Evolutionary conservation across 2,888 invertebrate species (phyloP).

Genomic region (Polietes domitor): DNA sequence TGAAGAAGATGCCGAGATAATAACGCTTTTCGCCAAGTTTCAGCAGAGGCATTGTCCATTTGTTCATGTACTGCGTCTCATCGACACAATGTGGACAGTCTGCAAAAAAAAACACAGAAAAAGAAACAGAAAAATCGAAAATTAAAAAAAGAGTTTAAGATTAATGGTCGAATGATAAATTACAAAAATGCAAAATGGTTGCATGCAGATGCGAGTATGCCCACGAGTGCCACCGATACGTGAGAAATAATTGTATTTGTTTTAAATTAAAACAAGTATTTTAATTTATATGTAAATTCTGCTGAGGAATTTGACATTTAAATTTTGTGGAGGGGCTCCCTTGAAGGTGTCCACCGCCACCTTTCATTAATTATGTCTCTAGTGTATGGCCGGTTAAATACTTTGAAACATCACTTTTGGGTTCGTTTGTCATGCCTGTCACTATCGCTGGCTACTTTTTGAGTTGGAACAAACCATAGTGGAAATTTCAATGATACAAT

Average conservation of each 20-base stretch:
- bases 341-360: neutral
- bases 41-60: constrained; percentile 95
- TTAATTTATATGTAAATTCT: neutral
- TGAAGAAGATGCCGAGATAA: constrained; percentile 95
- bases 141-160: constrained; percentile 17
- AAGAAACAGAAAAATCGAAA: neutral
- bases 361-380: neutral
- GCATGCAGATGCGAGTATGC: neutral
- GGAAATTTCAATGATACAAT: neutral
- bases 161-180: constrained; percentile 6
- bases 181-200: neutral
- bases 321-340: neutral
- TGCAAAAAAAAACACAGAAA: constrained; percentile 75
- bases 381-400: neutral
- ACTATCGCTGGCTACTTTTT: neutral
- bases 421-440: neutral
- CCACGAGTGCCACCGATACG: neutral
- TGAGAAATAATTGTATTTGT: neutral
- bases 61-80: constrained; percentile 87
- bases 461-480: too few relatives aligned
- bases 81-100: constrained; percentile 92
- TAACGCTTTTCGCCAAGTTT: constrained; percentile 94
- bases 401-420: neutral
- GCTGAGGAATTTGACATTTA: neutral
- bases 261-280: neutral